Percentiles rank a stretch among this genome's conserved stretches.
These are phyloP conservation scores for Anthophora plumipes DNA, from an alignment of 2,888 invertebrate genomes.

Conservation along the genomic window DNA sequence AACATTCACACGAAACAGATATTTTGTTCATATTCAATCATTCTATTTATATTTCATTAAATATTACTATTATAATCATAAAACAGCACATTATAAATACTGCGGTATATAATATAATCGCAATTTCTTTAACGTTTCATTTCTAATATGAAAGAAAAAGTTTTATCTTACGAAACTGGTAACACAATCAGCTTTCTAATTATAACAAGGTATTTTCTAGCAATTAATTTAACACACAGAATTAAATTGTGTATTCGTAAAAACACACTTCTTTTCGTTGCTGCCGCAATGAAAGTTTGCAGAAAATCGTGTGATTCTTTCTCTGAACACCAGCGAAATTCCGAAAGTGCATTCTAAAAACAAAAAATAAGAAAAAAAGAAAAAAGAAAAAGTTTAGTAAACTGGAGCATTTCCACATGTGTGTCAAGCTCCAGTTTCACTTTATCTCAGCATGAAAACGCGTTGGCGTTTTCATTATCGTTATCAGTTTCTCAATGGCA, in stretches of 20 bases:
- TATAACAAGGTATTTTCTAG: background rate
- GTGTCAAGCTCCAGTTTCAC: constrained; percentile 39
- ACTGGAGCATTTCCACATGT: background rate
- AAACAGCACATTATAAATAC: background rate
- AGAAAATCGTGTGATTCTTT: background rate
- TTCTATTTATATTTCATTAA: background rate
- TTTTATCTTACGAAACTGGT: background rate
- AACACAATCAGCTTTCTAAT: background rate
- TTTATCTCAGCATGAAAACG: constrained; percentile 7
- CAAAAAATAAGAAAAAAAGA: too few species aligned
- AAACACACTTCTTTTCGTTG: background rate
- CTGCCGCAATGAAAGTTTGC: background rate
- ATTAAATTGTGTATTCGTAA: background rate
- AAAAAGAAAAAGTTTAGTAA: too few species aligned
- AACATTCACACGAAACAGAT: background rate
- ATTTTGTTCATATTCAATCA: background rate
- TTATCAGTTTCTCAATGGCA: constrained; percentile 34
- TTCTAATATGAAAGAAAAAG: background rate
- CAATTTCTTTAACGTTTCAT: constrained; percentile 7
- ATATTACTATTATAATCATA: background rate
- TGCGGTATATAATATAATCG: background rate
- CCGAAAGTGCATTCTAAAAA: constrained; percentile 1
- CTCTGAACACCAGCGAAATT: background rate
- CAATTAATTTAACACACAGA: background rate
- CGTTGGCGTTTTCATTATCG: constrained; percentile 38